phyloP scores from a whole-genome alignment of 92 coral and sea anemone species.

The Muricea muricata region DNA sequence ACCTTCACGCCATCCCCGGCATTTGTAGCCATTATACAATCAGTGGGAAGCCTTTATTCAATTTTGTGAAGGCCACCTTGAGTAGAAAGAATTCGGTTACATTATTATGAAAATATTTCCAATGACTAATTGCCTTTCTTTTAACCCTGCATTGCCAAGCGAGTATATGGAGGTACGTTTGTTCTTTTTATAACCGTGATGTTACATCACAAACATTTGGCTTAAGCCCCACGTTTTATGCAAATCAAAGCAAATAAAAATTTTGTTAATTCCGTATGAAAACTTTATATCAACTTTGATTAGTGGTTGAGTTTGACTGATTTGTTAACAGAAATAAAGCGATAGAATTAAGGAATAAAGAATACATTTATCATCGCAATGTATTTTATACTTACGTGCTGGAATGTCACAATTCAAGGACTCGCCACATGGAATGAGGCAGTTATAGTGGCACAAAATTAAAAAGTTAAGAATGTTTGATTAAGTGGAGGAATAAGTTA shows the following conservation, averaged over 20 bases:
- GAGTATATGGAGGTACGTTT: neutral
- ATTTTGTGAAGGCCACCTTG: neutral
- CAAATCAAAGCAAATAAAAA: neutral
- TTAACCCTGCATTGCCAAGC: neutral
- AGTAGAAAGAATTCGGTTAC: neutral
- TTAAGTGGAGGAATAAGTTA: too few species aligned
- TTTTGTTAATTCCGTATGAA: neutral
- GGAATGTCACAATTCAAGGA: too few species aligned
- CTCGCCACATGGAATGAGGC: too few species aligned
- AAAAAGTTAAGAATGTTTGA: too few species aligned
- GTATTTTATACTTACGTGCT: too few species aligned
- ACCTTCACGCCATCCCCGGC: too few species aligned
- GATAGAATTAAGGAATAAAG: too few species aligned
- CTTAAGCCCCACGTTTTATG: neutral
- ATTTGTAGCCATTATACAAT: neutral
- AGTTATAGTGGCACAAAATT: too few species aligned
- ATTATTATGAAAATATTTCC: neutral
- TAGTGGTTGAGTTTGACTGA: too few species aligned
- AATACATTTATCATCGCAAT: too few species aligned
- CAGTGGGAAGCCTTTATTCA: neutral
- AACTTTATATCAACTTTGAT: too few species aligned
- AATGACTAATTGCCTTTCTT: neutral
- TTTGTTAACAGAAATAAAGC: too few species aligned
- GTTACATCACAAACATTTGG: neutral
- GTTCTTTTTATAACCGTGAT: constrained; percentile 4